Evolutionary conservation across 1,140 invertebrate species (phyloP), one percentile per base, ranked within the genome.

Genomic region (Araneus ventricosus): DNA sequence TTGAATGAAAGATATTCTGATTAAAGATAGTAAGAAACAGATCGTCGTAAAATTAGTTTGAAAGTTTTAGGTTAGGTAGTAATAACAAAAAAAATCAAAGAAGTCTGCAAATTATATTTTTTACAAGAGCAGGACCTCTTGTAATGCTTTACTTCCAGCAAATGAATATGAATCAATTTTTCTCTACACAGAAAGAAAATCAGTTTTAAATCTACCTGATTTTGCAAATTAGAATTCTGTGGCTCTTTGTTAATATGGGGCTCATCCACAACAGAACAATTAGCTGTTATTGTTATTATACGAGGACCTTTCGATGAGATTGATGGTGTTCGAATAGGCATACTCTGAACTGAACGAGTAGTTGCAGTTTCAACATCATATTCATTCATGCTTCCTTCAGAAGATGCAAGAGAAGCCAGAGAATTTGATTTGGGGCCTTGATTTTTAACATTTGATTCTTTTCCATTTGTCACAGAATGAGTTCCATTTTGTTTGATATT

Each of bases 291-390:
- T 2, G 85, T 93, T 39, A 93, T 93, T 61, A 87, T 80, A 39
- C 91, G n/a, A 5, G 82, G 39, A 4, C 67, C 70, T 88, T 93
- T 93, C 0, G 70, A 61, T 37, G 90, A 92, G 27, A 57, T 84
- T 14, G 88, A 80, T 27, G 24, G 30, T 20, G 45, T 45, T 24
- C 39, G n/a, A 34, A 39, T 24, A 10, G 84, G 84, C n/a, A 61
- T 75, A 14, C 84, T 88, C n/a, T 41, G n/a, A 45, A 89, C n/a
- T 34, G 88, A 89, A 30, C 34, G 61, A 5, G 88, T 89, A 2
- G 67, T 79, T 14, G 88, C 88, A 41, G 63, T 90, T 63, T 94
- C 94, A n/a, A 94, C 80, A 82, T 82, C 93, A 88, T 93, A 94
- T 59, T 94, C 88, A 87, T 93, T 88, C 61, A 94, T 41, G 87